These are phyloP conservation scores for Tenebrio molitor DNA, from an alignment of 1,140 invertebrate genomes.

Conservation along the genomic window DNA sequence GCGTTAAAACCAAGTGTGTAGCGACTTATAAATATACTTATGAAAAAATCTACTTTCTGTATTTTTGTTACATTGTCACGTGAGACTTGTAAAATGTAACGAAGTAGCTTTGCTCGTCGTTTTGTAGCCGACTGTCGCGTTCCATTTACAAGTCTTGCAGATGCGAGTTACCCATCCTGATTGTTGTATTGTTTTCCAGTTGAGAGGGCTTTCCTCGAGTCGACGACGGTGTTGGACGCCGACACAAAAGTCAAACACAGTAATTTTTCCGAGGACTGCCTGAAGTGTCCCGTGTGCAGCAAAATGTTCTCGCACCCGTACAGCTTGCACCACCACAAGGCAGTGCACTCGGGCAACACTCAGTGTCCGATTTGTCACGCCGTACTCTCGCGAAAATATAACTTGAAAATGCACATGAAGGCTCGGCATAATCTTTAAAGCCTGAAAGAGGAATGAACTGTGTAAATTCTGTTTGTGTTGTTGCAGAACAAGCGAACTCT, in stretches of 20 bases:
- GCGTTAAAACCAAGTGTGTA: too few species aligned
- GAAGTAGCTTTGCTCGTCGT: neutral
- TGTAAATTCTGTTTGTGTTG: constrained; percentile 20
- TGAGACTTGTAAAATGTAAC: constrained; percentile 34
- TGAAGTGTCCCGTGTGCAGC: constrained; percentile 44
- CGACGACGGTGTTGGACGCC: neutral
- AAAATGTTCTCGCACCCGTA: constrained; percentile 51
- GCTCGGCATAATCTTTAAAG: constrained; percentile 52
- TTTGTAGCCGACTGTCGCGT: too few species aligned
- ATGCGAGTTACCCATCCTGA: constrained; percentile 20
- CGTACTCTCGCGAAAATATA: constrained; percentile 61
- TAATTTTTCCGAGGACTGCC: constrained; percentile 30
- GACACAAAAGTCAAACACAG: constrained; percentile 29
- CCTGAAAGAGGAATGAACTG: neutral
- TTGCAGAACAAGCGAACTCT: neutral
- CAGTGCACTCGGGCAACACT: constrained; percentile 57
- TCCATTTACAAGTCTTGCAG: constrained; percentile 34
- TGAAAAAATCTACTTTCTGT: too few species aligned
- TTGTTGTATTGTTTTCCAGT: constrained; percentile 46
- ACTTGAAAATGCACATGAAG: constrained; percentile 61
- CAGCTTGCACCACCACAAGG: constrained; percentile 47
- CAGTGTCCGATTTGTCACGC: constrained; percentile 60
- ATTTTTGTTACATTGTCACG: constrained; percentile 27
- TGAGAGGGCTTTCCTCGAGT: constrained; percentile 31
- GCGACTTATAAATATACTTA: too few species aligned